Evolutionary conservation across 2,888 invertebrate species (phyloP).

Genomic region (Sesia apiformis): DNA sequence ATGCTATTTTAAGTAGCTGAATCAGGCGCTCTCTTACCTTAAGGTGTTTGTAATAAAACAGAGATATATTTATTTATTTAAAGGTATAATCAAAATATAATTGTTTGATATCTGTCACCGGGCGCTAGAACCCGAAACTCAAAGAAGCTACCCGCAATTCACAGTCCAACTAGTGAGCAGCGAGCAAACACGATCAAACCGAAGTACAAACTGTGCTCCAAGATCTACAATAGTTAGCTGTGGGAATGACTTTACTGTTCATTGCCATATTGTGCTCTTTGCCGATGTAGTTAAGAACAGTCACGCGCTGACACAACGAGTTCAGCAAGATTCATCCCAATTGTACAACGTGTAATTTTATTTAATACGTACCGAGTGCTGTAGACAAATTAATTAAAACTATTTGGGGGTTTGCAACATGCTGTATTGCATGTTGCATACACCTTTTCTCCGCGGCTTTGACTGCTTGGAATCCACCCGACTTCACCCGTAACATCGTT

Average conservation of each 20-base stretch:
- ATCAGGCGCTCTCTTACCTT: too few relatives aligned
- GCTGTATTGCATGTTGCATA: neutral
- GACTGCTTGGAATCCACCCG: neutral
- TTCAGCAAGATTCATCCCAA: neutral
- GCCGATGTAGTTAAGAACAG: constrained; percentile 21
- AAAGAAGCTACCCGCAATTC: constrained; percentile 63
- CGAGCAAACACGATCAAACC: constrained; percentile 60
- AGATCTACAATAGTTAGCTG: constrained; percentile 69
- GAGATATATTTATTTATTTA: too few relatives aligned
- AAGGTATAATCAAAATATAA: constrained; percentile 7
- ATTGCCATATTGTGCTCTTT: constrained; percentile 41
- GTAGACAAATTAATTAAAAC: constrained; percentile 13
- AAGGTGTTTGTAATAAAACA: too few relatives aligned
- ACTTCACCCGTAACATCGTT: too few relatives aligned
- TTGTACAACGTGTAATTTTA: neutral
- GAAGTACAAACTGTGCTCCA: constrained; percentile 61
- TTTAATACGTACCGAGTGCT: constrained; percentile 15
- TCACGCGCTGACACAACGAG: neutral
- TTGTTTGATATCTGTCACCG: constrained; percentile 32
- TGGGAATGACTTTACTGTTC: constrained; percentile 43
- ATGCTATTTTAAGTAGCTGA: too few relatives aligned
- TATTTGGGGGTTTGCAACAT: neutral
- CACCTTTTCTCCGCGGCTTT: neutral
- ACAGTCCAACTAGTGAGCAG: constrained; percentile 58
- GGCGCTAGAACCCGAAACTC: constrained; percentile 58